Evolutionary conservation across 2,888 invertebrate genomes (phyloP).

Genomic region (Reticulitermes lucifugus): DNA sequence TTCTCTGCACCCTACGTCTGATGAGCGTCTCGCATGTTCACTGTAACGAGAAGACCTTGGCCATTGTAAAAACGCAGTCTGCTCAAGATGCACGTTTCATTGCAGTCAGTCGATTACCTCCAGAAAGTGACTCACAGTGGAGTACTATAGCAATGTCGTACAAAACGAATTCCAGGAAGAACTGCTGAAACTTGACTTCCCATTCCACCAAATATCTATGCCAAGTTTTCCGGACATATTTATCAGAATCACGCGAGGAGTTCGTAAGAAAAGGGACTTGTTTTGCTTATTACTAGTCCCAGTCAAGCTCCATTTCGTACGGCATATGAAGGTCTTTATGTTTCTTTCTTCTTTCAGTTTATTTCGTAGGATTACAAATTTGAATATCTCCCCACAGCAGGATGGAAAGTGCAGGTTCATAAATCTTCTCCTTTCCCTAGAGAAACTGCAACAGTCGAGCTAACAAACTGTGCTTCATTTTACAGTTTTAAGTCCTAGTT

Average conservation of each 20-base stretch:
- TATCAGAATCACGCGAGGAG: slow-evolving; percentile 7
- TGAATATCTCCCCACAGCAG: neutral
- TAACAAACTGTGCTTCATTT: neutral
- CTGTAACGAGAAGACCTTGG: too few relatives aligned
- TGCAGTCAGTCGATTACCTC: neutral
- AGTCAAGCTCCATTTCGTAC: neutral
- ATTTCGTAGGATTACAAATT: neutral
- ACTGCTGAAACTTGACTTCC: neutral
- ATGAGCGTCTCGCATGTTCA: too few relatives aligned
- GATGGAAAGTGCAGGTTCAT: neutral
- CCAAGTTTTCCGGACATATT: neutral
- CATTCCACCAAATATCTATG: neutral
- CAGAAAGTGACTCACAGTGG: neutral
- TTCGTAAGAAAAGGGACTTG: neutral
- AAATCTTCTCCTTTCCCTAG: neutral
- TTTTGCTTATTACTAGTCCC: neutral
- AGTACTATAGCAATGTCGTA: neutral
- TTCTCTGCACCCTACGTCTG: too few relatives aligned
- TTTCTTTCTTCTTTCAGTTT: slow-evolving; percentile 1
- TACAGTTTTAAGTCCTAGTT: neutral
- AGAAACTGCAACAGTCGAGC: neutral
- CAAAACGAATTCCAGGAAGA: neutral
- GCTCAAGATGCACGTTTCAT: too few relatives aligned
- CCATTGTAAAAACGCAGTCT: too few relatives aligned
- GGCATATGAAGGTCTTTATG: neutral